Conservation (phyloP, 1,140 invertebrate species). For the Magallana ariakensis region DNA sequence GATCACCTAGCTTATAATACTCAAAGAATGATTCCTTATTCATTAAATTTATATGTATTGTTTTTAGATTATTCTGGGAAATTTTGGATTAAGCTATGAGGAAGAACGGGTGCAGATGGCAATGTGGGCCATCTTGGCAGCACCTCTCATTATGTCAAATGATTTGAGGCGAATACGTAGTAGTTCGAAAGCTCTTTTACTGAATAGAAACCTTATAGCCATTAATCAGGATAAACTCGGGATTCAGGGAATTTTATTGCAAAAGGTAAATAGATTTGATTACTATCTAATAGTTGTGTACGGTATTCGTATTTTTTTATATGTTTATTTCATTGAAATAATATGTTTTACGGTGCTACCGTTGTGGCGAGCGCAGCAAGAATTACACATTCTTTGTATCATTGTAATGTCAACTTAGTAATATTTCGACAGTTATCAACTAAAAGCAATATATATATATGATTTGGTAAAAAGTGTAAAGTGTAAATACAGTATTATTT, state of each 20-base stretch:
- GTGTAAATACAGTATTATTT: no score
- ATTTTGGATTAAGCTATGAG: slow-evolving; percentile 97
- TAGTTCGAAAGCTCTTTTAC: slow-evolving; percentile 94
- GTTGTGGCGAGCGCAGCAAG: no score
- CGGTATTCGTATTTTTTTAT: no score
- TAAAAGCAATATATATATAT: no score
- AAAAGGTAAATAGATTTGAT: slow-evolving; percentile 83
- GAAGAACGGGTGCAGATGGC: slow-evolving; percentile 98
- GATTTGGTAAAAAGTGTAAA: no score
- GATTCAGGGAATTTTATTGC: slow-evolving; percentile 88
- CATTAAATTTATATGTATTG: not conserved
- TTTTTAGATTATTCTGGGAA: slow-evolving; percentile 94
- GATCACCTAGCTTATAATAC: no score
- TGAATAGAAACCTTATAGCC: slow-evolving; percentile 95
- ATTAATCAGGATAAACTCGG: slow-evolving; percentile 97
- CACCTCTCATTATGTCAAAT: slow-evolving; percentile 97
- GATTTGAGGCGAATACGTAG: slow-evolving; percentile 94
- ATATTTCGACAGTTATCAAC: no score
- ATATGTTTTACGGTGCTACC: no score
- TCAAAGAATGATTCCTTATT: not conserved
- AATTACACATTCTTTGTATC: no score
- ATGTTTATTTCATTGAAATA: no score
- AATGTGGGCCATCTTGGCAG: slow-evolving; percentile 96
- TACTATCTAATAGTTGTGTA: no score
- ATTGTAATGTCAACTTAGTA: no score